These are phyloP conservation scores for Hydroisotoma schaefferi DNA, from an alignment of 2,888 invertebrate genomes.

Conservation along the genomic window DNA sequence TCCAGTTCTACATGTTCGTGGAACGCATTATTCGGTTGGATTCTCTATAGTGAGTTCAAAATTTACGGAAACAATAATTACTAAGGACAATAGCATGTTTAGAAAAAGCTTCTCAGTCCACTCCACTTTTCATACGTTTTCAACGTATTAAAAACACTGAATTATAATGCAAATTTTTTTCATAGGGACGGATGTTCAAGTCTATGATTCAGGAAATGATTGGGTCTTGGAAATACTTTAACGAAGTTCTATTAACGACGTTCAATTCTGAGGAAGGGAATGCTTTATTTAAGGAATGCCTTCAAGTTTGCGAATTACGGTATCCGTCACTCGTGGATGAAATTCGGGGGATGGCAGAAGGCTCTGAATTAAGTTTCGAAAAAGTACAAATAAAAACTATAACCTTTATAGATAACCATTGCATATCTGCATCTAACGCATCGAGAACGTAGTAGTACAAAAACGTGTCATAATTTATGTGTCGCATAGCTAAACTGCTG, in stretches of 20 bases:
- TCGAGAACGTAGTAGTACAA: too few relatives aligned
- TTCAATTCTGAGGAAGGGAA: conserved; percentile 69
- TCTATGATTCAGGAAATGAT: conserved; percentile 69
- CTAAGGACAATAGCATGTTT: too few relatives aligned
- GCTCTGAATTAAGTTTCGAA: conserved; percentile 75
- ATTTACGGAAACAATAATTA: too few relatives aligned
- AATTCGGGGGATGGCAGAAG: conserved; percentile 77
- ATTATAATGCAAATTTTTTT: too few relatives aligned
- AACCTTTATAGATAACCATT: too few relatives aligned
- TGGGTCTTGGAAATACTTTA: conserved; percentile 59
- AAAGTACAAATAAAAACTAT: too few relatives aligned
- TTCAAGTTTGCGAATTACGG: conserved; percentile 63
- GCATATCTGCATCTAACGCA: too few relatives aligned
- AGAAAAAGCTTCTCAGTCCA: too few relatives aligned
- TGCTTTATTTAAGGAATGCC: conserved; percentile 68
- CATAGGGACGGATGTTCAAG: conserved; percentile 74
- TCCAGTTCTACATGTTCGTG: conserved; percentile 71
- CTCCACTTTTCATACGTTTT: too few relatives aligned
- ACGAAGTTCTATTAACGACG: conserved; percentile 65
- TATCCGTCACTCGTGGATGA: conserved; percentile 80
- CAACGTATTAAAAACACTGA: too few relatives aligned
- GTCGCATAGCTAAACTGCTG: background rate
- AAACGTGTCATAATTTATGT: too few relatives aligned
- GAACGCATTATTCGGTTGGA: conserved; percentile 81
- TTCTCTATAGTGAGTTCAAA: conserved; percentile 80